Percentiles rank a stretch among this genome's conserved stretches.
These are phyloP conservation scores for Guaruba guarouba DNA, from an alignment of 2,113 vertebrate species.

Conservation along the genomic window DNA sequence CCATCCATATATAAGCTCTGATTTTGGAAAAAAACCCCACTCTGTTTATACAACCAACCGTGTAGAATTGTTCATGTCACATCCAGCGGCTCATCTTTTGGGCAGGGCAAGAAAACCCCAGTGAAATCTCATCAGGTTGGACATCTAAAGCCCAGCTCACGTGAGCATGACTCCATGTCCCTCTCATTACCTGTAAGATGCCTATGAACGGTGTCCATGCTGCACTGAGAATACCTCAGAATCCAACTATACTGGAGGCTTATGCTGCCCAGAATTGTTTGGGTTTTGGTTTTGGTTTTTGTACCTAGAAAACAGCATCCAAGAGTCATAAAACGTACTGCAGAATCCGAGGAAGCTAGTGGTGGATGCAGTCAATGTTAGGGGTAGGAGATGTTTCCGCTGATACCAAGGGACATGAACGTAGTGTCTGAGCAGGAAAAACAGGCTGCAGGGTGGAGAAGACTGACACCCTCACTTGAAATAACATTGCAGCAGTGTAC, in stretches of 20 bases:
- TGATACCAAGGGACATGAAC: neutral
- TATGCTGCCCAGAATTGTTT: neutral
- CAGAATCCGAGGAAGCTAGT: neutral
- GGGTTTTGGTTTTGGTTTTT: neutral
- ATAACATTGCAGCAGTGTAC: neutral
- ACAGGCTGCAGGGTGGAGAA: neutral
- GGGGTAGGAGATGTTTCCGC: neutral
- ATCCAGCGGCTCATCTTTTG: neutral
- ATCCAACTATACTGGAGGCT: neutral
- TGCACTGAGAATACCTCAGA: neutral
- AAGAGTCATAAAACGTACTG: neutral
- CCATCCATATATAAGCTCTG: neutral
- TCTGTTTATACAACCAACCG: neutral
- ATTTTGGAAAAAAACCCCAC: neutral
- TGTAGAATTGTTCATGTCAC: neutral
- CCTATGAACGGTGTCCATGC: neutral
- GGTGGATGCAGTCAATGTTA: neutral
- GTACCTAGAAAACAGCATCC: neutral
- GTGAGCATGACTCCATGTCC: fast-evolving
- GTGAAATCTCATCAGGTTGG: neutral
- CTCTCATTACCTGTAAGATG: neutral
- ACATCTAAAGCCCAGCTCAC: neutral
- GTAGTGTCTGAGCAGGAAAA: neutral
- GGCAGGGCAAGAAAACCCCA: neutral
- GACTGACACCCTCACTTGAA: neutral